These are phyloP conservation scores for Nothobranchius kuhntae DNA, from an alignment of 2,113 vertebrate species.

Conservation along the genomic window DNA sequence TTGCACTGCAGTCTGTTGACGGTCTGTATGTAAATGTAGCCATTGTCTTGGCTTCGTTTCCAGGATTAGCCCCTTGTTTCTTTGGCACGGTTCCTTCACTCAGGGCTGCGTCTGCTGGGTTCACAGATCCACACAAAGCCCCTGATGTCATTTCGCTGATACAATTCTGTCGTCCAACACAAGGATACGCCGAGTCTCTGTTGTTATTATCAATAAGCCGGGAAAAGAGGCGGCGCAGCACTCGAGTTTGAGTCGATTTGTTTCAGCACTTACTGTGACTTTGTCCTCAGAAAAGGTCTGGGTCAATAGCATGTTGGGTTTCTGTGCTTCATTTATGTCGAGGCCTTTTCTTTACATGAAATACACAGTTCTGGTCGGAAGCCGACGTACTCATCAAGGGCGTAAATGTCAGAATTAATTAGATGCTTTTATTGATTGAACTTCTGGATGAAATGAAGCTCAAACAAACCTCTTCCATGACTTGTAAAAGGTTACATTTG, in stretches of 20 bases:
- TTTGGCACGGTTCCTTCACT: conserved; percentile 57
- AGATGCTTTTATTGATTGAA: no score
- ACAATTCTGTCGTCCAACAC: conserved; percentile 46
- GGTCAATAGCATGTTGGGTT: background rate
- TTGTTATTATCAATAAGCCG: conserved; percentile 37
- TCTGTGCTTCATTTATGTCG: background rate
- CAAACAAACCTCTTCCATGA: no score
- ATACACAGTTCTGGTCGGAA: background rate
- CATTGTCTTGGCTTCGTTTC: conserved; percentile 65
- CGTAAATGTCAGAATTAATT: no score
- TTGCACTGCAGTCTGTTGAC: conserved; percentile 35
- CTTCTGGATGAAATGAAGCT: no score
- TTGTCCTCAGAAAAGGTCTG: conserved; percentile 24
- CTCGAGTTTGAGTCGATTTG: conserved; percentile 31
- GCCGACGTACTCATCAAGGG: no score
- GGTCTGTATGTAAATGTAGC: conserved; percentile 42
- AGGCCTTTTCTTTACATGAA: conserved; percentile 10
- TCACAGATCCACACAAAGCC: conserved; percentile 68
- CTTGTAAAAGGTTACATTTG: no score
- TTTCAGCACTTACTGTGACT: conserved; percentile 13
- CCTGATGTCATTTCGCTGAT: conserved; percentile 68
- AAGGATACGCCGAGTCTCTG: conserved; percentile 32
- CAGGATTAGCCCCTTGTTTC: conserved; percentile 72
- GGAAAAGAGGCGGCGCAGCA: conserved; percentile 16
- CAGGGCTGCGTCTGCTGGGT: conserved; percentile 58